Evolutionary conservation across 2,888 invertebrate species (phyloP), one percentile per base, ranked within the genome.

Genomic region (Nemurella pictetii): DNA sequence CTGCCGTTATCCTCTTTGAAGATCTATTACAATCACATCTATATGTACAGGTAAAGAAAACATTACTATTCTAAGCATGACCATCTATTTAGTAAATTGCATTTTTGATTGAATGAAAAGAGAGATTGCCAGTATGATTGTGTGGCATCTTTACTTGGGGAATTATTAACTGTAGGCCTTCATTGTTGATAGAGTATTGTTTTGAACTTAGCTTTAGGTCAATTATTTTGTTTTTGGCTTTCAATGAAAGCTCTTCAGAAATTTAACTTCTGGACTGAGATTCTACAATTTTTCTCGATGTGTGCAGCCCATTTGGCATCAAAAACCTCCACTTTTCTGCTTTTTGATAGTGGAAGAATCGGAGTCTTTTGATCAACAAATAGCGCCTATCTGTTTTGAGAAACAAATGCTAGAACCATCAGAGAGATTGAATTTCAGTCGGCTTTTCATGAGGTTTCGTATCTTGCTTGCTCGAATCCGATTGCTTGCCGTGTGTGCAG

Each of bases 401-500:
- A 55, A 20, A 20, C 12, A 12, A 4, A 55, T 55, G 1, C 20
- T 20, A 55, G 55, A 55, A 12, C 9, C 55, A 1, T 55, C n/a
- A n/a, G n/a, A 12, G 35, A 12, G 36, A 28, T 80, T 35, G 28
- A 80, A 29, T 80, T 32, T 72, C 36, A 26, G 26, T 28, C 32
- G 78, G 77, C 75, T 26, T 30, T 28, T 77, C 9, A 77, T n/a
- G 29, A 84, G 5, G n/a, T n/a, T n/a, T 7, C 26, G 26, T 9
- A 75, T 12, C 26, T 81, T 9, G 28, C 75, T 25, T 75, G 78
- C 29, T 20, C 80, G 55, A 20, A n/a, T 78, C 27, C 28, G 84
- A 25, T 83, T 72, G 36, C 55, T 28, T 81, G 80, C 32, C 28
- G 29, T 85, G 84, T 55, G 35, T 35, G 27, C 26, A 28, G 75